A percentile compares a stretch with the other conserved stretches of the same genome.
phyloP scores from a whole-genome alignment of 1,140 invertebrate species.

The Drosophila bocki region DNA sequence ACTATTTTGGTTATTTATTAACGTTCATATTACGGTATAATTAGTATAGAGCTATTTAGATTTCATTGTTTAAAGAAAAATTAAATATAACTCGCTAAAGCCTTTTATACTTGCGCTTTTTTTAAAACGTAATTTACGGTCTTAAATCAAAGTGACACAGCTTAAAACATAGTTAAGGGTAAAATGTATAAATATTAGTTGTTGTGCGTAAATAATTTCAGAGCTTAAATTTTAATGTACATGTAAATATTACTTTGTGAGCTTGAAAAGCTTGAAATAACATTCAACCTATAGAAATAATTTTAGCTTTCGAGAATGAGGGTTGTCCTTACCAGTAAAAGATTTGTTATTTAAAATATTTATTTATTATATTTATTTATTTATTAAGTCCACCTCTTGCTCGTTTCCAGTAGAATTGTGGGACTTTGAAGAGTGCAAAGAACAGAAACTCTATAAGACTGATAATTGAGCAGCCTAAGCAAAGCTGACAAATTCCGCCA shows the following conservation, averaged over 20 bases:
- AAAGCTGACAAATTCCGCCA: slow-evolving; percentile 90
- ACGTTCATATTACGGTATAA: no score
- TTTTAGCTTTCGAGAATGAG: not conserved
- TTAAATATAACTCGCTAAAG: no score
- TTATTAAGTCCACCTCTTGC: not conserved
- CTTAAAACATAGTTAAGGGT: not conserved
- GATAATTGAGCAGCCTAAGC: slow-evolving; percentile 90
- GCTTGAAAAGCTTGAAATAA: not conserved
- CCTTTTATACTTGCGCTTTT: no score
- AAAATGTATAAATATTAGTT: not conserved
- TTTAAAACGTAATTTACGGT: no score
- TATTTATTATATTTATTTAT: no score
- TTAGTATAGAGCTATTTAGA: no score
- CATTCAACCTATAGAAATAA: not conserved
- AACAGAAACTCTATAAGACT: slow-evolving; percentile 89
- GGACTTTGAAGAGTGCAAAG: slow-evolving; percentile 87
- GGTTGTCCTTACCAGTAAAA: no score
- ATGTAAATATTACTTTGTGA: not conserved
- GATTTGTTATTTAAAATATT: no score
- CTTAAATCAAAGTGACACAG: no score
- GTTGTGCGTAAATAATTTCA: not conserved
- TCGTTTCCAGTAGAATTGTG: slow-evolving; percentile 47
- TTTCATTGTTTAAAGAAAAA: no score
- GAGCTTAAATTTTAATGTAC: not conserved
- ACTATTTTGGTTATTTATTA: no score